Conservation (phyloP, 1,140 invertebrate genomes). For the Telenomus remus region DNA sequence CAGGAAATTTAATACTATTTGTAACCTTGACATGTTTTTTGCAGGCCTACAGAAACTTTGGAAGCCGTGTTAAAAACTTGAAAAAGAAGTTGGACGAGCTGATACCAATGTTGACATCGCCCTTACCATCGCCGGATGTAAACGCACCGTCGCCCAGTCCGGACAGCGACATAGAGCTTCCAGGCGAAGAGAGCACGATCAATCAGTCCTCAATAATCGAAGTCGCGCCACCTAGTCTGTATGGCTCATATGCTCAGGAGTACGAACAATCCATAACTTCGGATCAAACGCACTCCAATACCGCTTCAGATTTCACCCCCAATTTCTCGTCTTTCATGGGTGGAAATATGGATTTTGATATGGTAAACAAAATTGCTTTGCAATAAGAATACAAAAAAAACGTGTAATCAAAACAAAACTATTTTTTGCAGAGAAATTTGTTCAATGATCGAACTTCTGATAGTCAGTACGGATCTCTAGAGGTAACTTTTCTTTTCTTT, state of each 20-base stretch:
- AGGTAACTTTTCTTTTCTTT: constrained; percentile 59
- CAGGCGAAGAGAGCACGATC: constrained; percentile 72
- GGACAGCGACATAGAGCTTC: constrained; percentile 85
- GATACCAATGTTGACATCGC: constrained; percentile 79
- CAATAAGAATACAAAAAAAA: too few species aligned
- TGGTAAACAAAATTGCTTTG: constrained; percentile 61
- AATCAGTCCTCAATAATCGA: constrained; percentile 68
- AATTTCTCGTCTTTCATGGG: constrained; percentile 74
- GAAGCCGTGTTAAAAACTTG: constrained; percentile 87
- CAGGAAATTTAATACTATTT: too few species aligned
- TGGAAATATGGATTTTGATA: constrained; percentile 73
- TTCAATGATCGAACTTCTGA: constrained; percentile 65
- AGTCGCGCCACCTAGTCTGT: constrained; percentile 69
- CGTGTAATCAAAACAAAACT: not conserved
- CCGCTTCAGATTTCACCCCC: constrained; percentile 67
- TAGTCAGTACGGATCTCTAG: constrained; percentile 67
- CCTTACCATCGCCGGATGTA: constrained; percentile 84
- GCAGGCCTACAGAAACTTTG: constrained; percentile 95
- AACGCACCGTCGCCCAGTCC: constrained; percentile 90
- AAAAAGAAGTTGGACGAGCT: constrained; percentile 90
- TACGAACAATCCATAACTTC: constrained; percentile 68
- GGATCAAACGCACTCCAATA: constrained; percentile 58
- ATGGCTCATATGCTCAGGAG: constrained; percentile 71
- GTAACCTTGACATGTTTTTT: constrained; percentile 50
- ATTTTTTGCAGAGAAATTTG: constrained; percentile 68